phyloP scores from a whole-genome alignment of 1,140 invertebrate genomes.

The Orchesella cincta region DNA sequence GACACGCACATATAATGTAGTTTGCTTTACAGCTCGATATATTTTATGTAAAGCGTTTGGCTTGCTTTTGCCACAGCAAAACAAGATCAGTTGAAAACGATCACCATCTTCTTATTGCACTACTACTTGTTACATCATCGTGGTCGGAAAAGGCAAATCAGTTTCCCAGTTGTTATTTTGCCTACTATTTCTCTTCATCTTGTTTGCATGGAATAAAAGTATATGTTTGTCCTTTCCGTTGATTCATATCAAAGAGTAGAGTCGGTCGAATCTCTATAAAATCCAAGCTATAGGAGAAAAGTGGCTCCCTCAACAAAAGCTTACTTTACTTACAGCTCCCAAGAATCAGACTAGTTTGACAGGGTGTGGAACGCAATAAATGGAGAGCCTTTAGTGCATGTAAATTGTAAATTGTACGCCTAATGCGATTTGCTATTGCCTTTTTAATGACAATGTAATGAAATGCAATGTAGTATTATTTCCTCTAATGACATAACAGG shows the following conservation, averaged over 20 bases:
- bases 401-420: not conserved
- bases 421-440: not conserved
- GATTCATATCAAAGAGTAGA: too few species aligned
- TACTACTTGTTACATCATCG: not conserved
- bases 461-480: not conserved
- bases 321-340: too few species aligned
- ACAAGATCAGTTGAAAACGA: not conserved
- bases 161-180: not conserved
- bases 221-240: not conserved
- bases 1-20: too few species aligned
- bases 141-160: not conserved
- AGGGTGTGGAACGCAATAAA: not conserved
- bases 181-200: not conserved
- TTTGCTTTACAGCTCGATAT: too few species aligned
- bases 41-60: too few species aligned
- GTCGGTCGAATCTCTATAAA: too few species aligned
- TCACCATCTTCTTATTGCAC: not conserved
- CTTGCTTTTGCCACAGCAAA: not conserved
- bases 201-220: not conserved
- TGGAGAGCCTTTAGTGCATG: not conserved
- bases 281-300: too few species aligned
- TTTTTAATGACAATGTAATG: not conserved
- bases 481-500: not conserved
- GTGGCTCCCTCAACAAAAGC: too few species aligned
- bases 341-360: not conserved